Base-by-base conservation (phyloP, 2,888 invertebrate species). In the Pyrochroa serraticornis region DNA sequence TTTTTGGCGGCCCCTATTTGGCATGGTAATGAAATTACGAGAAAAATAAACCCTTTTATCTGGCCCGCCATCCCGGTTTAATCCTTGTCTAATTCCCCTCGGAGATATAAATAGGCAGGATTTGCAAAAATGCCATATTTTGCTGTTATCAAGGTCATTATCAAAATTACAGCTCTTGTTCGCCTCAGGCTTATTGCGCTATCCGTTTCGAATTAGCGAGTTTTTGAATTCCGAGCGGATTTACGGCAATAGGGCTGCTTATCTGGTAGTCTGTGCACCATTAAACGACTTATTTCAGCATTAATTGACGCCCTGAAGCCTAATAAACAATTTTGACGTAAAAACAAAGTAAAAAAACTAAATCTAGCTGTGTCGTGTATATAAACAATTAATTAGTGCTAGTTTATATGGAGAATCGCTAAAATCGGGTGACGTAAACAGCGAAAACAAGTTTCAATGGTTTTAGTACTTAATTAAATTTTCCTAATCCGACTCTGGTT, bases 61-160 rank as follows among this genome's bases (percentile, higher is more conserved):
- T 71, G 51, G 59, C 58, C 63, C 58, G 59, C 64, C 71, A 72
- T 69, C 69, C 69, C 57, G 64, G 44, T 65, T 70, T 71, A 71
- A 72, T 72, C 71, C 71, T 46, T 64, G 58, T 67, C 65, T 71
- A 74, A 74, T 72, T 73, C 75, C 76, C 76, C 66, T 61, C 64
- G 74, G 73, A 73, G 66, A 68, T 69, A 76, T 77, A 76, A 76
- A 75, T 75, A 72, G 73, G 47, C 61, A 59, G 77, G 77, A 77
- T 77, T 77, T 77, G 71, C 73, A 77, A 77, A 77, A 76, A 77
- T 73, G 75, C 76, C 75, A 77, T 77, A 77, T 77, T 77, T 77
- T 64, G 75, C 75, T 64, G 76, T 77, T 77, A 77, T 77, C 77
- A 77, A 76, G 76, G 76, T 77, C 76, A 77, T 77, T 77, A 77